phyloP scores from a whole-genome alignment of 2,113 vertebrate genomes.

The Misgurnus anguillicaudatus region DNA sequence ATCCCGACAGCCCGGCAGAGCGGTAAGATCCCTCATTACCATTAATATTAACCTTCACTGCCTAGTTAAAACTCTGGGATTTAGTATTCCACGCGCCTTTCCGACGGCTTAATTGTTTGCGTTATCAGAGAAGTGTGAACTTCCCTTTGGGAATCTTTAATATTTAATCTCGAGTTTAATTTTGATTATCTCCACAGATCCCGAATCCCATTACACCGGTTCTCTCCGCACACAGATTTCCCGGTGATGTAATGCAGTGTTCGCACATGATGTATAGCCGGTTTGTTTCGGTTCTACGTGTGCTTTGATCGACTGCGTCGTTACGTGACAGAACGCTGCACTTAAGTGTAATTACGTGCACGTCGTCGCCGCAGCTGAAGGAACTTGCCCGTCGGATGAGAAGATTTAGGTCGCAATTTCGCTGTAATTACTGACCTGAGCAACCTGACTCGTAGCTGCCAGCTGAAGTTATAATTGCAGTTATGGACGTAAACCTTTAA shows the following conservation, averaged over 20 bases:
- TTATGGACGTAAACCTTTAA: conserved; percentile 39
- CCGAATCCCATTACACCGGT: conserved; percentile 32
- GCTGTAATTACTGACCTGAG: conserved; percentile 39
- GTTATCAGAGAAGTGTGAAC: conserved; percentile 41
- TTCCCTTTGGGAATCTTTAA: conserved; percentile 26
- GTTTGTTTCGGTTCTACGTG: conserved; percentile 34
- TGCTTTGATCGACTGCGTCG: conserved; percentile 46
- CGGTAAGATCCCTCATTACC: conserved; percentile 74
- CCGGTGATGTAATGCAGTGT: conserved; percentile 39
- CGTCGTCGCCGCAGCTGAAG: conserved; percentile 24
- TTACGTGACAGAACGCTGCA: conserved; percentile 44
- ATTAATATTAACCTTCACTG: conserved; percentile 11
- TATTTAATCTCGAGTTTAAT: conserved; percentile 49
- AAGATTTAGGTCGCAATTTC: conserved; percentile 42
- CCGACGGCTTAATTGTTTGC: conserved; percentile 38
- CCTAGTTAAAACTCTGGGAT: conserved; percentile 11
- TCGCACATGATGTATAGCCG: conserved; percentile 37
- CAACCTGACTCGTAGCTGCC: conserved; percentile 28
- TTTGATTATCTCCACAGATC: conserved; percentile 39
- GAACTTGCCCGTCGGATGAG: conserved; percentile 36
- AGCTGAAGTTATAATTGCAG: conserved; percentile 41
- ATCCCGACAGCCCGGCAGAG: conserved; percentile 95
- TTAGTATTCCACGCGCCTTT: conserved; percentile 5
- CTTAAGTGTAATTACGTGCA: conserved; percentile 48
- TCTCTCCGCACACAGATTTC: too few species aligned